phyloP scores from a whole-genome alignment of 1,140 invertebrate genomes.

The Zaprionus ghesquierei region DNA sequence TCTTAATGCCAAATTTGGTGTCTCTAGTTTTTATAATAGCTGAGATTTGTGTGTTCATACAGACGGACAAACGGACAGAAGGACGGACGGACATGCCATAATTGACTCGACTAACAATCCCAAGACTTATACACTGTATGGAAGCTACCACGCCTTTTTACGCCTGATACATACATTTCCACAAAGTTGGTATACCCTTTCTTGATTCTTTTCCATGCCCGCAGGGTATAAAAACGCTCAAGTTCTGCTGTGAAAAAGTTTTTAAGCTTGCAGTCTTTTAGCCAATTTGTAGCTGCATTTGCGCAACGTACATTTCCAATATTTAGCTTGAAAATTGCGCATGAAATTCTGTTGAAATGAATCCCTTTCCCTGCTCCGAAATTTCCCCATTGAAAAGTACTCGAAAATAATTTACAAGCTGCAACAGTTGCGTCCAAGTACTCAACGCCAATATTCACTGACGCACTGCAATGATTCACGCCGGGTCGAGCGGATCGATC shows the following conservation, averaged over 20 bases:
- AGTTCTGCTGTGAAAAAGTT: neutral
- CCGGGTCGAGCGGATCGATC: neutral
- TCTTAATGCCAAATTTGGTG: too few relatives aligned
- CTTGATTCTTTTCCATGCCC: too few relatives aligned
- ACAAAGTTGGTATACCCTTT: too few relatives aligned
- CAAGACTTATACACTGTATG: too few relatives aligned
- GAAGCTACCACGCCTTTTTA: too few relatives aligned
- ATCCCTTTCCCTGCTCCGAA: neutral
- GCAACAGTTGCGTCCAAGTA: neutral
- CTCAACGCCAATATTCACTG: conserved; percentile 13
- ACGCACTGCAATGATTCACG: conserved; percentile 34
- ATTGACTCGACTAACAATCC: too few relatives aligned
- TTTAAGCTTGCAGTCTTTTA: neutral
- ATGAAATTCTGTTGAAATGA: neutral
- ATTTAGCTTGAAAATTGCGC: neutral
- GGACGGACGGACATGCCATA: too few relatives aligned
- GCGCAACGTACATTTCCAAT: neutral
- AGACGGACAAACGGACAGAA: too few relatives aligned
- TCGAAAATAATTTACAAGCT: conserved; percentile 32
- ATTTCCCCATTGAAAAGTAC: conserved; percentile 31
- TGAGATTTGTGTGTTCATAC: too few relatives aligned
- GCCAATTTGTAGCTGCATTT: neutral
- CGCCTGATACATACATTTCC: too few relatives aligned
- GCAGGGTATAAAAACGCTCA: too few relatives aligned
- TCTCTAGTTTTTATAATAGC: too few relatives aligned